Evolutionary conservation across 2,888 invertebrate species (phyloP), one percentile per base, ranked within the genome.

Genomic region (Alloplasta piceator): DNA sequence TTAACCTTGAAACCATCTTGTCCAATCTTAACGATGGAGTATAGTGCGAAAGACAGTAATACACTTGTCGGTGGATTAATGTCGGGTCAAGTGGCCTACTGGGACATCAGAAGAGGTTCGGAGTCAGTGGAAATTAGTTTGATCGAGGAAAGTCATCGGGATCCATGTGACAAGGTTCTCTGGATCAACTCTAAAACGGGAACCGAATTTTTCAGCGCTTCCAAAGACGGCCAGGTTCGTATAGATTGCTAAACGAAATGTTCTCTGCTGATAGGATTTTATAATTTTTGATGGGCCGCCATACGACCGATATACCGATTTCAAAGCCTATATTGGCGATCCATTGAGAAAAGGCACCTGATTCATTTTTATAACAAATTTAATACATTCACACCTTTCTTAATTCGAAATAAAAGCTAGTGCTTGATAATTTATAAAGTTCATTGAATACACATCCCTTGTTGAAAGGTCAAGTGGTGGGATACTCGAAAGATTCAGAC

Each of bases 181-280:
- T 99, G 98, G 96, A 96, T 98, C 73, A 97, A 98, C 90, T 98
- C 98, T 0, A 99, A 99, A 93, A 97, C 97, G 43, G 98, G 98
- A 6, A 96, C 97, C 0, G 98, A 99, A 91, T 98, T 98, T 91
- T 98, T 98, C 93, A 98, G 98, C 0, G 95, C 97, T 0, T 97
- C 98, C 0, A 96, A 97, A 9, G 99, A 99, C 92, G 98, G 99
- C 2, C 97, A 97, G 92, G 96, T 97, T 86, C 26, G 26, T 26
- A 1, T 3, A 73, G 60, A 93, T 83, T 84, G 91, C 26, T 26
- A 52, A 52, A 52, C 10, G 43, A 43, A 43, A 43, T 9, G 4
- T 9, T 43, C 43, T 43, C 43, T 43, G 26, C 26, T 26, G 26
- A 26, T 26, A 3, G 26, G 26, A 26, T 26, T 26, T 26, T 26